These are phyloP conservation scores for Sipha maydis DNA, from an alignment of 2,888 invertebrate species.

Conservation along the genomic window DNA sequence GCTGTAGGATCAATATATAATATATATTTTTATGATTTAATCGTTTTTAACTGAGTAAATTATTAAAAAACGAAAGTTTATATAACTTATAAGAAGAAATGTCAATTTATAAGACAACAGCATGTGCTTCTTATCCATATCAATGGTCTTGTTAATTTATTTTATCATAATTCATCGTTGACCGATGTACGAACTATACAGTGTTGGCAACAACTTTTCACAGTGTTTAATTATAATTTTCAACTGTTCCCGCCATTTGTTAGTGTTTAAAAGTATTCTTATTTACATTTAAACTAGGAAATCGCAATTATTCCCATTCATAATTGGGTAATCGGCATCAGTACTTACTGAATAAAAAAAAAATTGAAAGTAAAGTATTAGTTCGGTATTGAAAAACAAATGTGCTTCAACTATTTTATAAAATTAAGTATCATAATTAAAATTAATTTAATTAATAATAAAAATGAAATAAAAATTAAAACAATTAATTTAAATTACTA, in stretches of 20 bases:
- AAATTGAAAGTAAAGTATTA: too few species aligned
- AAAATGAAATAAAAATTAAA: too few species aligned
- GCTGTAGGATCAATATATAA: background rate
- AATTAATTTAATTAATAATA: too few species aligned
- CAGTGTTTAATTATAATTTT: background rate
- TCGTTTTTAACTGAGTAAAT: background rate
- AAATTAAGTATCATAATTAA: too few species aligned
- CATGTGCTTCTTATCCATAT: constrained; percentile 53
- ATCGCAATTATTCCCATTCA: too few species aligned
- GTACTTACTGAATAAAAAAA: too few species aligned
- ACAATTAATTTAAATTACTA: too few species aligned
- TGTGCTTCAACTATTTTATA: too few species aligned
- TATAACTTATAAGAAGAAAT: background rate
- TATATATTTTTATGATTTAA: background rate
- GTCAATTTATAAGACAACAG: background rate
- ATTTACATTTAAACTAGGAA: background rate
- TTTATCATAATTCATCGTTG: background rate
- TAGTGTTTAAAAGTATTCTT: background rate
- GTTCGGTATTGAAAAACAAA: too few species aligned
- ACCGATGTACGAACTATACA: background rate
- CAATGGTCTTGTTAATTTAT: background rate
- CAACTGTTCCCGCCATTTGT: background rate
- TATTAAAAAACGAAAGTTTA: background rate
- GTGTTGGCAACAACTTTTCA: background rate
- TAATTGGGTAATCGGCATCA: too few species aligned